A percentile compares a stretch with the other conserved stretches of the same genome.
These are phyloP conservation scores for Trachops cirrhosus DNA, from an alignment of 2,797 vertebrate species.

Conservation along the genomic window DNA sequence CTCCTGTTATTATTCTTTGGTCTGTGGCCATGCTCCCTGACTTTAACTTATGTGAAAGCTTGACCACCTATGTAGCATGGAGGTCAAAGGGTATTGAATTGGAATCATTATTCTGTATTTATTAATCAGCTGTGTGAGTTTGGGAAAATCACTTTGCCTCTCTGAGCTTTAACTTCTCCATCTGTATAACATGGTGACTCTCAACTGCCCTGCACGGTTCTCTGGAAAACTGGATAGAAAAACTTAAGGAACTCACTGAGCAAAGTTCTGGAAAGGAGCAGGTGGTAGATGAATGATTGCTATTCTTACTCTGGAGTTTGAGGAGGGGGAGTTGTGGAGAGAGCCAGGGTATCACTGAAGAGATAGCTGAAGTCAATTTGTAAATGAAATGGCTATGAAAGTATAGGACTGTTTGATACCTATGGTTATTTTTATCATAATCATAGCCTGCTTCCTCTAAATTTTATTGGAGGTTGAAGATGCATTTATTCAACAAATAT, in stretches of 20 bases:
- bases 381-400: not conserved
- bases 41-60: not conserved
- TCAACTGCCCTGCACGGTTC: not conserved
- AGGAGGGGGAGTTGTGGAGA: not conserved
- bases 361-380: not conserved
- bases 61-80: not conserved
- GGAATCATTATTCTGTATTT: not conserved
- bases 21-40: no score
- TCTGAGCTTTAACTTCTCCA: not conserved
- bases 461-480: not conserved
- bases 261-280: not conserved
- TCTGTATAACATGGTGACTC: not conserved
- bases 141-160: not conserved
- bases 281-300: not conserved
- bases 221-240: not conserved
- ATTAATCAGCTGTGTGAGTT: not conserved
- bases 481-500: not conserved
- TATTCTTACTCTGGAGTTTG: not conserved
- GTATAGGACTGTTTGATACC: not conserved
- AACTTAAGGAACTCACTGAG: not conserved
- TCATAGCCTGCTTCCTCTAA: not conserved
- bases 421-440: not conserved
- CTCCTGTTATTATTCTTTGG: not conserved
- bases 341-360: not conserved
- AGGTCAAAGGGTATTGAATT: not conserved